These are phyloP conservation scores for Cantharis lateralis DNA, from an alignment of 2,888 invertebrate genomes.

Conservation along the genomic window DNA sequence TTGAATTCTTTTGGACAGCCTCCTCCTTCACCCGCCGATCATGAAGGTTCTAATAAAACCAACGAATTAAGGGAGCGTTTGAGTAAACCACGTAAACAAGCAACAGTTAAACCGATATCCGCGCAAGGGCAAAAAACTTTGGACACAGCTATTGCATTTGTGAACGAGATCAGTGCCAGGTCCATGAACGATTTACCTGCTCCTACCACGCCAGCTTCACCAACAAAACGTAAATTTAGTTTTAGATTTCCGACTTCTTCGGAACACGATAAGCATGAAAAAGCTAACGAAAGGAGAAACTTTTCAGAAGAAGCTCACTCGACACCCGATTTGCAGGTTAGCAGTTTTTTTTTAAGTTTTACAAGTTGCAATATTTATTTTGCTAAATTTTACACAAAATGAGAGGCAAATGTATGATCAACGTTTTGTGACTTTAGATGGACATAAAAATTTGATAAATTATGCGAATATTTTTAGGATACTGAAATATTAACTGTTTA, in stretches of 20 bases:
- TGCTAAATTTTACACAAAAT: not conserved
- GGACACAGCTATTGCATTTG: slow-evolving; percentile 90
- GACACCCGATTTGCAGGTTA: slow-evolving; percentile 87
- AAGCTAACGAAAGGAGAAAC: slow-evolving; percentile 73
- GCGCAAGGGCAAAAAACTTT: slow-evolving; percentile 90
- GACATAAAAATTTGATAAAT: not conserved
- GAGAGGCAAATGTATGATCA: not conserved
- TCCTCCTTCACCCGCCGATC: slow-evolving; percentile 47
- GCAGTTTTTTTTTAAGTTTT: no score
- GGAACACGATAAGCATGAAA: slow-evolving; percentile 56
- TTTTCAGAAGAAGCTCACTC: slow-evolving; percentile 88
- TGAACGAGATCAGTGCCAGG: slow-evolving; percentile 85
- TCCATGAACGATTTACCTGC: slow-evolving; percentile 65
- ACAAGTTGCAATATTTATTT: slow-evolving; percentile 20
- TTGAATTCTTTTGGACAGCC: slow-evolving; percentile 66
- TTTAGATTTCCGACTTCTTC: slow-evolving; percentile 70
- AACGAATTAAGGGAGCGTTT: slow-evolving; percentile 68
- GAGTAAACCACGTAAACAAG: slow-evolving; percentile 55
- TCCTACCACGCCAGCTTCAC: slow-evolving; percentile 64
- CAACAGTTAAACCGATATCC: slow-evolving; percentile 87
- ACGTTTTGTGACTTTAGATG: not conserved
- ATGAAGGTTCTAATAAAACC: slow-evolving; percentile 66
- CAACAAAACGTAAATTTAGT: slow-evolving; percentile 78
- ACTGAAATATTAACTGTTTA: not conserved
- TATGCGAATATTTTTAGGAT: not conserved